These are phyloP conservation scores for Hemichromis elongatus DNA, from an alignment of 2,113 vertebrate species.

Conservation along the genomic window DNA sequence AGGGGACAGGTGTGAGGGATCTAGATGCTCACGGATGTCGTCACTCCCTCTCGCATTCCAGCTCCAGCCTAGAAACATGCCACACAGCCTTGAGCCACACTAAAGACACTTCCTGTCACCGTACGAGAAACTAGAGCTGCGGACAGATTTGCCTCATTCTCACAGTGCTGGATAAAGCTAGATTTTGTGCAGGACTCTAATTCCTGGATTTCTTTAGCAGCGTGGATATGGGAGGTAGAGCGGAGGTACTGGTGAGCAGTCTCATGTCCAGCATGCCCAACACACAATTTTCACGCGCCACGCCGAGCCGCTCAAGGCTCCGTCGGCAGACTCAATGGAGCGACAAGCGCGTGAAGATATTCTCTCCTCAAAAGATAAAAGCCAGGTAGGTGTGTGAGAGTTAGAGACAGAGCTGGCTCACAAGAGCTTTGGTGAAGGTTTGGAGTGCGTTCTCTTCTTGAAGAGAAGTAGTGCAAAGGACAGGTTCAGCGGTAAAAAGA, in stretches of 20 bases:
- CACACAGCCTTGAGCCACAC: not conserved
- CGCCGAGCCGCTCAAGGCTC: constrained; percentile 13
- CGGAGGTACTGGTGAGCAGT: constrained; percentile 32
- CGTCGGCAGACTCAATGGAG: not conserved
- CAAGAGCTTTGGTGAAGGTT: not conserved
- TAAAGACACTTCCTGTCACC: not conserved
- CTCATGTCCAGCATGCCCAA: constrained; percentile 26
- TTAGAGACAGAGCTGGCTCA: not conserved
- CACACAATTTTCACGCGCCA: constrained; percentile 2
- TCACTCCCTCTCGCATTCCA: constrained; percentile 45
- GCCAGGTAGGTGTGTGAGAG: constrained; percentile 62
- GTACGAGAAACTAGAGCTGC: not conserved
- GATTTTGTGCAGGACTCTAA: constrained; percentile 21
- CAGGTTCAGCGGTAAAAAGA: not conserved
- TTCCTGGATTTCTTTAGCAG: constrained; percentile 40
- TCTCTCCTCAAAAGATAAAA: not conserved
- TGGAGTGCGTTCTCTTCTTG: not conserved
- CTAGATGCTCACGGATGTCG: not conserved
- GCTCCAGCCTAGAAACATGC: not conserved
- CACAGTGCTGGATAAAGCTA: constrained; percentile 45
- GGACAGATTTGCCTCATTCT: not conserved
- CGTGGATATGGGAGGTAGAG: constrained; percentile 58
- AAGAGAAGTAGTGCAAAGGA: not conserved
- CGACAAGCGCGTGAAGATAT: not conserved
- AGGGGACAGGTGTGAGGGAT: constrained; percentile 56